Evolutionary conservation across 2,888 invertebrate species (phyloP).

Genomic region (Nomada lathburiana): DNA sequence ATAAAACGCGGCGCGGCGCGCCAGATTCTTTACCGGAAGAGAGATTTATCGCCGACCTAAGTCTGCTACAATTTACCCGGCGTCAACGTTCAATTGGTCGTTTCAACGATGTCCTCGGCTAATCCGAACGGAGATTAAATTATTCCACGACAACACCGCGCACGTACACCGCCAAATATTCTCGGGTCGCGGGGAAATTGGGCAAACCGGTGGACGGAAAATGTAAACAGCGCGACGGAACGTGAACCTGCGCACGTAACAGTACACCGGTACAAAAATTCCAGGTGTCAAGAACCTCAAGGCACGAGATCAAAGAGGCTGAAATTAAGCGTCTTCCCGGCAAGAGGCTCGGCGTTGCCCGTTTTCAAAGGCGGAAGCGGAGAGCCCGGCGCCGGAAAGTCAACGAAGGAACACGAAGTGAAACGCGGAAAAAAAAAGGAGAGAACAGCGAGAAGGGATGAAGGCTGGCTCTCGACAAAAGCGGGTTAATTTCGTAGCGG

Average conservation of each 20-base stretch:
- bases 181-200: too few species aligned
- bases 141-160: too few species aligned
- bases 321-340: conserved; percentile 12
- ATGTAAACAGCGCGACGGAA: background rate
- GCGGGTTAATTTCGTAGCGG: conserved; percentile 48
- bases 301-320: background rate
- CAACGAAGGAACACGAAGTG: background rate
- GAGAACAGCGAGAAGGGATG: too few species aligned
- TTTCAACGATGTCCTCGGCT: too few species aligned
- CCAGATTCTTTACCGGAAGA: background rate
- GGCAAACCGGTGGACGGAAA: too few species aligned
- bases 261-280: background rate
- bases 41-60: too few species aligned
- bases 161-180: too few species aligned
- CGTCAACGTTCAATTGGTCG: too few species aligned
- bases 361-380: background rate
- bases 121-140: too few species aligned
- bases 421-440: background rate
- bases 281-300: background rate
- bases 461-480: background rate
- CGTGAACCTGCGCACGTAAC: background rate
- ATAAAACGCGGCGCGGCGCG: background rate
- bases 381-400: conserved; percentile 14
- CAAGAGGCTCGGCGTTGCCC: background rate
- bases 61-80: too few species aligned